phyloP scores from a whole-genome alignment of 2,113 vertebrate genomes.

The Erythrolamprus reginae region DNA sequence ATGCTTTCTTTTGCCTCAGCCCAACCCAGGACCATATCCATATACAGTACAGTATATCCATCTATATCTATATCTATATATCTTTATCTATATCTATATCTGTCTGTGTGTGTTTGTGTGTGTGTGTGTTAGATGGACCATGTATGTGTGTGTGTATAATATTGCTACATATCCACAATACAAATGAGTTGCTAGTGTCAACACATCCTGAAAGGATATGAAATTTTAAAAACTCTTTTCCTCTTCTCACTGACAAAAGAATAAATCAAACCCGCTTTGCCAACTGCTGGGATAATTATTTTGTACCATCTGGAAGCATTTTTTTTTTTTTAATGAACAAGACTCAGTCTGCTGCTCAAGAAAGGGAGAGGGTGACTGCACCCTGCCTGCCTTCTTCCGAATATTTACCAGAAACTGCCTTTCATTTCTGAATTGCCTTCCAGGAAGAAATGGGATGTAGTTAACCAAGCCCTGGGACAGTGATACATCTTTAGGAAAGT shows the following conservation, averaged over 20 bases:
- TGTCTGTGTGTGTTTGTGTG: no score
- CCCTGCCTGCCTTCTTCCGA: not conserved
- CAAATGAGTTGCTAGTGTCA: not conserved
- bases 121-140: no score
- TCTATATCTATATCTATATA: no score
- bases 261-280: not conserved
- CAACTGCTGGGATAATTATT: not conserved
- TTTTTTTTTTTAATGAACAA: not conserved
- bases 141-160: no score
- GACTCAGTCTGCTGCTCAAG: not conserved
- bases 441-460: not conserved
- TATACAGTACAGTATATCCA: no score
- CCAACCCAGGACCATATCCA: no score
- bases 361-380: not conserved
- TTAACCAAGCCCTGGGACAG: not conserved
- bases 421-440: not conserved
- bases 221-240: not conserved
- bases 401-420: not conserved
- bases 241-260: not conserved
- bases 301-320: conserved; percentile 19
- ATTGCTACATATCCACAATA: not conserved
- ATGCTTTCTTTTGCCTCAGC: no score
- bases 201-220: not conserved
- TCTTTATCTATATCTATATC: no score
- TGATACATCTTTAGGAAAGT: not conserved